Evolutionary conservation across 1,140 invertebrate species (phyloP).

Genomic region (Tetragonula clypearis): DNA sequence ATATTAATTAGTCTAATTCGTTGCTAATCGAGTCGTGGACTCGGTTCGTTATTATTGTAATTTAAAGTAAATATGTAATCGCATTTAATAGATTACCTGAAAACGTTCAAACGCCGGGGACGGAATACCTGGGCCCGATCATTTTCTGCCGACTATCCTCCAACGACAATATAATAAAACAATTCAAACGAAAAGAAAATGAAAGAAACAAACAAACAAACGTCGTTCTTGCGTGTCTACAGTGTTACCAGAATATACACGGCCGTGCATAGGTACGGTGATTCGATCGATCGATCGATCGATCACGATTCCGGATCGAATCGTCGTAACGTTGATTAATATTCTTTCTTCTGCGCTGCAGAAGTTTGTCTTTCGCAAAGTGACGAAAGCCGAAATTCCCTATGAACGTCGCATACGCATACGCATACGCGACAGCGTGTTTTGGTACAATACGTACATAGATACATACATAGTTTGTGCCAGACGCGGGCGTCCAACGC

Average conservation of each 20-base stretch:
- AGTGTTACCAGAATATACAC: constrained; percentile 18
- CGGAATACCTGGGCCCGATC: constrained; percentile 27
- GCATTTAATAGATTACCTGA: constrained; percentile 58
- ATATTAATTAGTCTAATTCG: constrained; percentile 64
- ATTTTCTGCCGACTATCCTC: constrained; percentile 41
- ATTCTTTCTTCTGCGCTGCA: neutral
- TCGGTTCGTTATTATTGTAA: constrained; percentile 46
- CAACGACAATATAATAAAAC: constrained; percentile 24
- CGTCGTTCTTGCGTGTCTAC: constrained; percentile 30
- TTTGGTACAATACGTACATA: too few relatives aligned
- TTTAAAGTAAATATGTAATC: constrained; percentile 43
- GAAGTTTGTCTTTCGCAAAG: too few relatives aligned
- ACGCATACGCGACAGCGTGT: too few relatives aligned
- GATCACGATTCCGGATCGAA: too few relatives aligned
- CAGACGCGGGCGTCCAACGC: too few relatives aligned
- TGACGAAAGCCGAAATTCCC: neutral
- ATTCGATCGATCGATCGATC: neutral
- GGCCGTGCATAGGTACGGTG: too few relatives aligned
- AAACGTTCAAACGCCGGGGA: constrained; percentile 45
- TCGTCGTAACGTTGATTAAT: neutral
- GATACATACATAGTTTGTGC: too few relatives aligned
- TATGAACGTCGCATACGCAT: too few relatives aligned
- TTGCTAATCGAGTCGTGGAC: constrained; percentile 39
- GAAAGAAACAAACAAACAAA: neutral
- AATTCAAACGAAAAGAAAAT: neutral